These are phyloP conservation scores for Antheraea pernyi DNA, from an alignment of 1,140 invertebrate species.

Conservation along the genomic window DNA sequence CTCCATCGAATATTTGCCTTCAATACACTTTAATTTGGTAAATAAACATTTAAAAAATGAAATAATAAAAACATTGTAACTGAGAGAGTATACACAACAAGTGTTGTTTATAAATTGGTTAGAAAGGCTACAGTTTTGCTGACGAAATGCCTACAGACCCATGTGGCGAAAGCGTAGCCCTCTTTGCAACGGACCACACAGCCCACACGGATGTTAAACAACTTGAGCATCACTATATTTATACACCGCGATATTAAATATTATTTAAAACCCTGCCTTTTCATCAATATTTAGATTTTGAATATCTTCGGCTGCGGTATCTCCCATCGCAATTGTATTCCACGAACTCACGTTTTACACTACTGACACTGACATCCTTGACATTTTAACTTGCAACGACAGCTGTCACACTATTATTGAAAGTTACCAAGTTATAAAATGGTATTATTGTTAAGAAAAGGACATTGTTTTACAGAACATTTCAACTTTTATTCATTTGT, in stretches of 20 bases:
- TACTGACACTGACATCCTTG: not conserved
- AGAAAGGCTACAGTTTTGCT: conserved; percentile 31
- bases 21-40: not conserved
- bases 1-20: not conserved
- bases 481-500: too few species aligned
- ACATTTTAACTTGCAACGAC: conserved; percentile 11
- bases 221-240: conserved; percentile 66
- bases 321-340: conserved; percentile 72
- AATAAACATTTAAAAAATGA: not conserved
- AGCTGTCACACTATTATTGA: not conserved
- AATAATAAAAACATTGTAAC: not conserved
- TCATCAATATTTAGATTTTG: conserved; percentile 81
- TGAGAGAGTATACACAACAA: not conserved
- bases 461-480: too few species aligned
- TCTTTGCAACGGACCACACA: conserved; percentile 73
- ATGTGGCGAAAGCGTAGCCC: conserved; percentile 75
- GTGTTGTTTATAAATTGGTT: conserved; percentile 1
- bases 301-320: conserved; percentile 77
- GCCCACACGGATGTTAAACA: conserved; percentile 76
- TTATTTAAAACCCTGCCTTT: conserved; percentile 83
- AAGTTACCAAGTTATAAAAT: too few species aligned
- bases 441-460: too few species aligned
- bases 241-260: conserved; percentile 39
- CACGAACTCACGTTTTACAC: conserved; percentile 4
- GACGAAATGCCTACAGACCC: conserved; percentile 79